Base-by-base conservation (phyloP, 2,797 vertebrate genomes). In the Darevskia mixta region DNA sequence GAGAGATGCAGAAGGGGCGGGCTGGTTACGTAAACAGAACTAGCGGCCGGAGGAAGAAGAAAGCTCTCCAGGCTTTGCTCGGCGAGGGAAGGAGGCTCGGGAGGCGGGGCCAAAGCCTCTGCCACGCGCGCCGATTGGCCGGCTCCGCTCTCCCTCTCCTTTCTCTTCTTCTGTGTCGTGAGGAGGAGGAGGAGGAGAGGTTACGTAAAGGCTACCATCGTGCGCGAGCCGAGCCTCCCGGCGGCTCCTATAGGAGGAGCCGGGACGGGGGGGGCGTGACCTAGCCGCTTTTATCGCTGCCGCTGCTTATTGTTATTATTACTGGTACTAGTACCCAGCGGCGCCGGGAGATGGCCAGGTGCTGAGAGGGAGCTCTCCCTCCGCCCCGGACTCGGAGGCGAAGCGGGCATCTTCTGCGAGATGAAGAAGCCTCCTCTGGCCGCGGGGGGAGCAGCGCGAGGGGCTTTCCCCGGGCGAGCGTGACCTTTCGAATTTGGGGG, bases 191-290 rank as follows among this genome's bases (percentile, higher is more conserved):
- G 29, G 86, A 86, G 93, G 81, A 71, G 89, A 82, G 91, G 92
- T 95, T 94, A 95, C 95, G 95, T 95, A 93, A 95, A 95, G n/a
- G 90, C 89, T 71, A 81, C 79, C 78, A 87, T 90, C 92, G 92
- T 87, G 92, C 89, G 90, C 94, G 87, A 94, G 93, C 95, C 88
- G 6, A 55, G 35, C 91, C 94, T 94, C 93, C 87, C 11, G 92
- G 87, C 90, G 91, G 87, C 90, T 90, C 87, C 86, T 82, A 10
- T 86, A 83, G 93, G 86, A 67, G 78, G 90, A 90, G 86, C 89
- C 76, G 8, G n/a, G 77, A 80, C 55, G 89, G 38, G 82, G 41
- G 83, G 85, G 90, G 91, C 92, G 95, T 91, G 94, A 41, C 93
- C 87, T 38, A 86, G 91, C 90, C 71, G 88, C 71, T 41, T 81